Conservation (phyloP, 2,888 invertebrate species). For the Cryptophagus acutangulus region DNA sequence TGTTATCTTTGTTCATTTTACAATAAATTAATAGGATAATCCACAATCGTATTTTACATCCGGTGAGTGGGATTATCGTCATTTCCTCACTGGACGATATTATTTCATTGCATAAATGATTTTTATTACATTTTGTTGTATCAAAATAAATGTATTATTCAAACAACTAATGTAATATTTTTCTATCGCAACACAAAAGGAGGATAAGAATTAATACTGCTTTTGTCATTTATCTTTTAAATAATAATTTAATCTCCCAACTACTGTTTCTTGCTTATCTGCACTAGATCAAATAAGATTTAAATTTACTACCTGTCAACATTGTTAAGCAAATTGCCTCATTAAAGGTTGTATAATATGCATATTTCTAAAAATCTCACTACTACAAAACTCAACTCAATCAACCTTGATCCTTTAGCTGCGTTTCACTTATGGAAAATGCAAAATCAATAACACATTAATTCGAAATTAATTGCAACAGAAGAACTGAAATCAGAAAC, state of each 20-base stretch:
- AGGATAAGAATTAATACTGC: neutral
- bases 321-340: too few relatives aligned
- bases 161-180: too few relatives aligned
- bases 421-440: too few relatives aligned
- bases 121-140: slow-evolving; percentile 1
- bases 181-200: too few relatives aligned
- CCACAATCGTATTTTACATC: slow-evolving; percentile 33
- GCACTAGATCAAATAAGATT: slow-evolving; percentile 27
- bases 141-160: neutral
- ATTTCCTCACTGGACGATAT: slow-evolving; percentile 28
- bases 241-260: slow-evolving; percentile 22
- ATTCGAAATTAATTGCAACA: too few relatives aligned
- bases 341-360: too few relatives aligned
- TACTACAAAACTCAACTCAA: too few relatives aligned
- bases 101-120: slow-evolving; percentile 1
- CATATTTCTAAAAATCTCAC: too few relatives aligned
- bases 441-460: too few relatives aligned
- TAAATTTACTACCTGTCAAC: slow-evolving; percentile 19
- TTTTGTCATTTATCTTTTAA: too few relatives aligned
- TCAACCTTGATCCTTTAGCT: too few relatives aligned
- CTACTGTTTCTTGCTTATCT: slow-evolving; percentile 31
- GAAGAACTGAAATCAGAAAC: too few relatives aligned
- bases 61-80: slow-evolving; percentile 35
- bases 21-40: slow-evolving; percentile 29
- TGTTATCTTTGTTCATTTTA: slow-evolving; percentile 1